Evolutionary conservation across 1,140 invertebrate genomes (phyloP), one percentile per base, ranked within the genome.

Genomic region (Drosophila sproati): DNA sequence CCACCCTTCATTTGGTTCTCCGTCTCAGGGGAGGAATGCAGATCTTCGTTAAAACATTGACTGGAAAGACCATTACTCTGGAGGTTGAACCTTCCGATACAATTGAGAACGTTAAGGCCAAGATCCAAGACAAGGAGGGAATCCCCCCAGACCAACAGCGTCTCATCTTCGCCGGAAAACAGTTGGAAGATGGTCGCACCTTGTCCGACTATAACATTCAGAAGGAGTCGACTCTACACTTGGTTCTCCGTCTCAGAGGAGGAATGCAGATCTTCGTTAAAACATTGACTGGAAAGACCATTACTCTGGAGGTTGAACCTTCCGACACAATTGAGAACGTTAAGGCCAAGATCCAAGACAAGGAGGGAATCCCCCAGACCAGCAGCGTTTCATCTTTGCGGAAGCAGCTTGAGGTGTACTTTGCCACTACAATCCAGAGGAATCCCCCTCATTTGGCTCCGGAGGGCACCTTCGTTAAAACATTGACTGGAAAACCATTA

Each of bases 401-500:
- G 96, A 96, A 96, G 90, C 96, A 97, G 92, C 92, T 97, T 64
- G 96, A 97, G 92, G 96, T n/a, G n/a, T n/a, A n/a, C n/a, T n/a
- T n/a, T n/a, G n/a, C n/a, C n/a, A n/a, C n/a, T n/a, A n/a, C n/a
- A n/a, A n/a, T n/a, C n/a, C n/a, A n/a, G n/a, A n/a, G n/a, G n/a
- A n/a, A n/a, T n/a, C n/a, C n/a, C n/a, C n/a, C n/a, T n/a, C n/a
- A n/a, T n/a, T n/a, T n/a, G n/a, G n/a, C n/a, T n/a, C n/a, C n/a
- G n/a, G n/a, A n/a, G n/a, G n/a, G n/a, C n/a, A n/a, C n/a, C 88
- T 97, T 97, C 92, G 96, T 97, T 2, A 97, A 96, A 92, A 97
- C 96, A 75, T 93, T 97, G 3, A 97, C 96, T 78, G 96, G 96
- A 67, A 97, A 97, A 97, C 96, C 73, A 97, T 96, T 90, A 97